phyloP scores from a whole-genome alignment of 2,888 invertebrate species.

The Cantharis rustica region DNA sequence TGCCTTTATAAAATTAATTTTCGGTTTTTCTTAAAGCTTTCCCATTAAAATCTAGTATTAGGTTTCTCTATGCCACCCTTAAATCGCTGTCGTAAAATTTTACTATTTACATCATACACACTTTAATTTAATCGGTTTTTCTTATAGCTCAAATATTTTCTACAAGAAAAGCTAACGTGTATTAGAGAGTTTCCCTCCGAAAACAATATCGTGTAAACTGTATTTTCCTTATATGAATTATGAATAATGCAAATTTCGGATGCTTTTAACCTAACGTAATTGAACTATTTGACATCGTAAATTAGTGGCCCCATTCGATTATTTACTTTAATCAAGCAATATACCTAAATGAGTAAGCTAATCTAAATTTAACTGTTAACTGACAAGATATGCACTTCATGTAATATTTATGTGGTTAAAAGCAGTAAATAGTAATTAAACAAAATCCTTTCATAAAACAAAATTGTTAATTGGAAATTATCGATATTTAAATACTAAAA shows the following conservation, averaged over 20 bases:
- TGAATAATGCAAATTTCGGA: neutral
- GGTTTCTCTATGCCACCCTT: neutral
- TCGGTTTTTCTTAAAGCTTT: neutral
- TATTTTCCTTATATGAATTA: neutral
- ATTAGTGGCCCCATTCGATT: neutral
- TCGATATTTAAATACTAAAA: neutral
- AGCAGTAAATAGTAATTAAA: neutral
- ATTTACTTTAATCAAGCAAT: neutral
- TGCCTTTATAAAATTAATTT: neutral
- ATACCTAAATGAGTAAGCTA: neutral
- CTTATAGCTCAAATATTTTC: neutral
- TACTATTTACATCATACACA: neutral
- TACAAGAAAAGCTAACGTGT: neutral
- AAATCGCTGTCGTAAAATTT: neutral
- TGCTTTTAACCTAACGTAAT: neutral
- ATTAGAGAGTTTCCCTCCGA: neutral
- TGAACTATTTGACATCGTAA: neutral
- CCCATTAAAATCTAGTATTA: neutral
- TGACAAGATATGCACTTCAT: neutral
- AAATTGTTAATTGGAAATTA: neutral
- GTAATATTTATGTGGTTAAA: neutral
- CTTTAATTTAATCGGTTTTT: neutral
- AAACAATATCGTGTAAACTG: neutral
- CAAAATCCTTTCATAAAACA: neutral
- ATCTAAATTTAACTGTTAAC: neutral